Conservation (phyloP, 2,888 invertebrate species). For the Lydus trimaculatus region DNA sequence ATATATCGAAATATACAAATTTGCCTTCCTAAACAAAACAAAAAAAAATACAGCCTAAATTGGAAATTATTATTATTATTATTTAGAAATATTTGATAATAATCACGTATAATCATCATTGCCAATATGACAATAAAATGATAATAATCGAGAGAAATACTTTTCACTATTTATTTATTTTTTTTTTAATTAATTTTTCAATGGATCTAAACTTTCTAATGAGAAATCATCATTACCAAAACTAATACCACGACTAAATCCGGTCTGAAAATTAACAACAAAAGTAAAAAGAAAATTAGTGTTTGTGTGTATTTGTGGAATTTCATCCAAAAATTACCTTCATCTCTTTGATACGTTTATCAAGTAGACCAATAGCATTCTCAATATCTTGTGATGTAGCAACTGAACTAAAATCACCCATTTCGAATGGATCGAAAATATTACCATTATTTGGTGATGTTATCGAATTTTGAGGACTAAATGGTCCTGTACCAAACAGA, state of each 20-base stretch:
- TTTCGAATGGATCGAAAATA: constrained; percentile 82
- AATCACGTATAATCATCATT: constrained; percentile 43
- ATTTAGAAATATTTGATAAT: constrained; percentile 37
- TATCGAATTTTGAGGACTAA: constrained; percentile 60
- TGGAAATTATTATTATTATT: constrained; percentile 31
- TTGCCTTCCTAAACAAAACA: constrained; percentile 20
- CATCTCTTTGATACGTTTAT: constrained; percentile 85
- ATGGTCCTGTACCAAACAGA: constrained; percentile 82
- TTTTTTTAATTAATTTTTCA: constrained; percentile 84
- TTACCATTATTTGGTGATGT: constrained; percentile 53
- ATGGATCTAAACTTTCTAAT: constrained; percentile 91
- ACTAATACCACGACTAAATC: constrained; percentile 85
- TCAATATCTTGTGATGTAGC: constrained; percentile 68
- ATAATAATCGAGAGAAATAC: constrained; percentile 28
- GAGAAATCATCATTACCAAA: constrained; percentile 95
- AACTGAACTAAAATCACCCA: constrained; percentile 73
- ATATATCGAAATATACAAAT: constrained; percentile 28
- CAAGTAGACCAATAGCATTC: constrained; percentile 80
- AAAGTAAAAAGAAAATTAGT: constrained; percentile 38
- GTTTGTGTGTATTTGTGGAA: constrained; percentile 12
- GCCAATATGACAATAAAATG: constrained; percentile 46
- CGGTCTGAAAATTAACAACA: constrained; percentile 85
- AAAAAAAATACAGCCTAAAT: constrained; percentile 30
- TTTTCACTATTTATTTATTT: constrained; percentile 61
- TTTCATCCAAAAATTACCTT: constrained; percentile 66